These are phyloP conservation scores for Oreochromis niloticus DNA, from an alignment of 2,113 vertebrate genomes.

Conservation along the genomic window DNA sequence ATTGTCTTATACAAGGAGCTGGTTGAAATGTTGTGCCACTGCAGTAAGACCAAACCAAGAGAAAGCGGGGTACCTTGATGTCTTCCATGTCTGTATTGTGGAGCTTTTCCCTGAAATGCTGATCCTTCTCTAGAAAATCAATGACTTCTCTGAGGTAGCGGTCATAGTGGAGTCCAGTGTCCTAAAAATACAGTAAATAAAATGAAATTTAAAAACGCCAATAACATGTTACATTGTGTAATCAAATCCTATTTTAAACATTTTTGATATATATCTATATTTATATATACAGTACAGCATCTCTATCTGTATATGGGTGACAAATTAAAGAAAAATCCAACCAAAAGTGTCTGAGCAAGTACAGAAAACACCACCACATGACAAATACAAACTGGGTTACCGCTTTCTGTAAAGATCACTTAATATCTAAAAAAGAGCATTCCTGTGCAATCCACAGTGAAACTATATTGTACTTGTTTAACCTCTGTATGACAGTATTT, in stretches of 20 bases:
- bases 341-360: not conserved
- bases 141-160: slow-evolving; percentile 97
- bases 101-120: slow-evolving; percentile 96
- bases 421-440: not conserved
- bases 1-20: not conserved
- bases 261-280: not conserved
- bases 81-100: slow-evolving; percentile 98
- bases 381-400: not conserved
- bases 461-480: not conserved
- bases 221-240: not conserved
- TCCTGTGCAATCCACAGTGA: not conserved
- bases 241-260: not conserved
- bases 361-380: not conserved
- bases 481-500: not conserved
- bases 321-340: not conserved
- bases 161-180: slow-evolving; percentile 96
- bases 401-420: not conserved
- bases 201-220: not conserved
- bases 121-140: slow-evolving; percentile 95
- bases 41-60: not conserved
- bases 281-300: not conserved
- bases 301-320: not conserved
- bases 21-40: not conserved
- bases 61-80: slow-evolving; percentile 82
- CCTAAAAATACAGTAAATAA: slow-evolving; percentile 68